phyloP scores from a whole-genome alignment of 2,797 vertebrate genomes.

The Lepilemur septentrionalis region DNA sequence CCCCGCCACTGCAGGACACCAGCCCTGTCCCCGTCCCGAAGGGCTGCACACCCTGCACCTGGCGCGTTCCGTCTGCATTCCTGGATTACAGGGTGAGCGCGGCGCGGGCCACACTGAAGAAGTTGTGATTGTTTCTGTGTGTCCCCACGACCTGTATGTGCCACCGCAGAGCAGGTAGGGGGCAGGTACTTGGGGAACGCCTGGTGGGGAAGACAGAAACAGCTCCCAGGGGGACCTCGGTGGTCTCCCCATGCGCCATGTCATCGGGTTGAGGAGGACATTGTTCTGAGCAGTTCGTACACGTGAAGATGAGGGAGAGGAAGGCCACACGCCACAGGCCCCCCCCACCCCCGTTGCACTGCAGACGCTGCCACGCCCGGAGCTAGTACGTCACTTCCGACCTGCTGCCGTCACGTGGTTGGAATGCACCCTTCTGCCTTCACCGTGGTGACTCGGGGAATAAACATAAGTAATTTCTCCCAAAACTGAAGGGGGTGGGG shows the following conservation, averaged over 20 bases:
- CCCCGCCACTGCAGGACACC: fast-evolving
- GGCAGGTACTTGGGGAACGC: fast-evolving
- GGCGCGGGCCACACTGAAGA: not conserved
- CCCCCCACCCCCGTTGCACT: no score
- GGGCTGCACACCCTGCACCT: fast-evolving
- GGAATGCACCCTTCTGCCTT: no score
- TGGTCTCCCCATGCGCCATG: fast-evolving
- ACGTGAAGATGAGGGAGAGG: not conserved
- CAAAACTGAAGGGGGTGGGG: not conserved
- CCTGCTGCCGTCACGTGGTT: not conserved
- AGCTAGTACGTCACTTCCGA: not conserved
- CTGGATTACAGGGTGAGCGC: not conserved
- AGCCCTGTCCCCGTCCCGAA: fast-evolving
- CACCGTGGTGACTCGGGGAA: not conserved
- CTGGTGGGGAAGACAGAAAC: not conserved
- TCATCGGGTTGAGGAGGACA: fast-evolving
- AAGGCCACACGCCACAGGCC: fast-evolving
- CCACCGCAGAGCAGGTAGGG: fast-evolving
- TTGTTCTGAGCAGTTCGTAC: not conserved
- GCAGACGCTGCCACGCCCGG: not conserved
- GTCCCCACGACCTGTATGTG: fast-evolving
- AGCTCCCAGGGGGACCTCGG: fast-evolving
- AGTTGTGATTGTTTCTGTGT: fast-evolving
- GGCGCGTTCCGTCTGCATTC: not conserved
- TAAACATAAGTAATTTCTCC: not conserved